phyloP scores from a whole-genome alignment of 2,888 invertebrate species.

The Amiota mariae region DNA sequence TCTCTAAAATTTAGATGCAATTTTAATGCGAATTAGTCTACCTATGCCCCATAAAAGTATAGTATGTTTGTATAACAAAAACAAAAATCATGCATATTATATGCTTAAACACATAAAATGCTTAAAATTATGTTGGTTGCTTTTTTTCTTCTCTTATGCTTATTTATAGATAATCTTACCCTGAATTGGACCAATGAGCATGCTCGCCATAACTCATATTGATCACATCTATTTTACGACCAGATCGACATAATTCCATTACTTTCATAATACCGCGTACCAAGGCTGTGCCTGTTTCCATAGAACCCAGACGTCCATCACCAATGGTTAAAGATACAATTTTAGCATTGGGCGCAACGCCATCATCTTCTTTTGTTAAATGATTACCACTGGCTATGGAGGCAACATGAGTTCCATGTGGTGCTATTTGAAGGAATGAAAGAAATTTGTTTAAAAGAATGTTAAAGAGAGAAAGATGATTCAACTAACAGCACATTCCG shows the following conservation, averaged over 20 bases:
- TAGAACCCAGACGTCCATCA: conserved; percentile 92
- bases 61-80: too few relatives aligned
- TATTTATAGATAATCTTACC: conserved; percentile 76
- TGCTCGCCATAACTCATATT: conserved; percentile 99
- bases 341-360: conserved; percentile 97
- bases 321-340: conserved; percentile 94
- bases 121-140: conserved; percentile 22
- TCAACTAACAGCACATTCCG: conserved; percentile 89
- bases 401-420: conserved; percentile 98
- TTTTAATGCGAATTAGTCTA: conserved; percentile 39
- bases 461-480: conserved; percentile 1
- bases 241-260: conserved; percentile 80
- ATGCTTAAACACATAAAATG: neutral
- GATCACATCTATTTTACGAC: conserved; percentile 85
- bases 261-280: conserved; percentile 92
- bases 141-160: neutral
- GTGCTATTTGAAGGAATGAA: conserved; percentile 77
- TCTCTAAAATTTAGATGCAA: conserved; percentile 37
- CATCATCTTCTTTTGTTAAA: conserved; percentile 89
- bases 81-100: conserved; percentile 10
- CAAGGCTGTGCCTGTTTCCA: conserved; percentile 97
- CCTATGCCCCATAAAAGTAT: neutral
- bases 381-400: conserved; percentile 94
- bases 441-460: neutral
- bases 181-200: conserved; percentile 91